A percentile compares a stretch with the other conserved stretches of the same genome.
phyloP scores from a whole-genome alignment of 1,140 invertebrate species.

The Drosophila kohkoa region DNA sequence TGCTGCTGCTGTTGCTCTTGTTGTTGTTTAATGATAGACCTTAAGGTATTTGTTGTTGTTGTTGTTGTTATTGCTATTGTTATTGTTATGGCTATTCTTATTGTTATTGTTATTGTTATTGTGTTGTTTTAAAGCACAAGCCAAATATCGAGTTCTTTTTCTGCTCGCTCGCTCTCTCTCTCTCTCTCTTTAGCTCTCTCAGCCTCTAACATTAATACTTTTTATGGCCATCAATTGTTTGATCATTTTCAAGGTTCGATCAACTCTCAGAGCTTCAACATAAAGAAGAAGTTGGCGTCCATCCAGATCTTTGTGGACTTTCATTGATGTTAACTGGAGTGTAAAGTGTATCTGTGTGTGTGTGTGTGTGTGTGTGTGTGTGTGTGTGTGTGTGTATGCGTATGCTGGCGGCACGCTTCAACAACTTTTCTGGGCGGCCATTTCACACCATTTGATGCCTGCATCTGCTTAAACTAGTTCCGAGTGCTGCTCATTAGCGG shows the following conservation, averaged over 20 bases:
- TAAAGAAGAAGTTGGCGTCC: slow-evolving; percentile 13
- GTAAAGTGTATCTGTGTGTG: slow-evolving; percentile 48
- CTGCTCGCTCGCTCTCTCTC: slow-evolving; percentile 9
- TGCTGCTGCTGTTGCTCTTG: slow-evolving; percentile 43
- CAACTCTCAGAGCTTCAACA: slow-evolving; percentile 51
- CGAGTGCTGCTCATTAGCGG: slow-evolving; percentile 33
- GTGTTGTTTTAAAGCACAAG: slow-evolving; percentile 30
- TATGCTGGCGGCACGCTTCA: slow-evolving; percentile 42
- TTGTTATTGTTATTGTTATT: slow-evolving; percentile 29
- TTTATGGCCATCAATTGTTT: slow-evolving; percentile 54
- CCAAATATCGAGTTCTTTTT: background rate
- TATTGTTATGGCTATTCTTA: slow-evolving; percentile 8
- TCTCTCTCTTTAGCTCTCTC: slow-evolving; percentile 9
- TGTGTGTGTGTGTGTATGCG: slow-evolving; percentile 4
- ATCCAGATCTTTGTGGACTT: slow-evolving; percentile 27
- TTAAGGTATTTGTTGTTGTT: slow-evolving; percentile 45
- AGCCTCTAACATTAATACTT: slow-evolving; percentile 26
- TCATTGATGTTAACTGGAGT: slow-evolving; percentile 67
- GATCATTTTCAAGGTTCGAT: slow-evolving; percentile 75
- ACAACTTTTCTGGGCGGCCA: slow-evolving; percentile 40
- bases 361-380: slow-evolving; percentile 15
- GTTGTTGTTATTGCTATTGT: slow-evolving; percentile 8
- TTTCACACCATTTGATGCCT: slow-evolving; percentile 47
- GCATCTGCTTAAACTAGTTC: slow-evolving; percentile 45
- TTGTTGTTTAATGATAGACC: slow-evolving; percentile 64